Evolutionary conservation across 2,797 vertebrate species (phyloP).

Genomic region (Corythornis leucogaster): DNA sequence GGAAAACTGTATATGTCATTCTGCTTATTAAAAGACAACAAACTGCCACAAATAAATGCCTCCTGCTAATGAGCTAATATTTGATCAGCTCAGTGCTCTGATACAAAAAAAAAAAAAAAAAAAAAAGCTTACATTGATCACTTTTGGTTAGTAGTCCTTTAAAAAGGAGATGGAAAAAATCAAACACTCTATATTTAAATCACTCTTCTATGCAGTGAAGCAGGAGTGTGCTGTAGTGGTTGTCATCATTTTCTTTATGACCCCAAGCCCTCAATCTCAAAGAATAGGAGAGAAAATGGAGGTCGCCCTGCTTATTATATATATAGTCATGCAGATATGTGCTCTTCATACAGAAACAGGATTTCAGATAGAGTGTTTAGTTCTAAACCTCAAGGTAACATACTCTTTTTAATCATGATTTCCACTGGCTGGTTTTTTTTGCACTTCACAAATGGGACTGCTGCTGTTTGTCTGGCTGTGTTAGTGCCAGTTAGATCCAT

Average conservation of each 20-base stretch:
- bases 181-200: background rate
- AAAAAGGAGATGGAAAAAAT: background rate
- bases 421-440: background rate
- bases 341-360: background rate
- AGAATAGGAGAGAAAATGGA: slow-evolving; percentile 4
- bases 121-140: background rate
- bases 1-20: slow-evolving; percentile 4
- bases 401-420: background rate
- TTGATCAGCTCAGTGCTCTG: slow-evolving; percentile 9
- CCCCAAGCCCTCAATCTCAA: background rate
- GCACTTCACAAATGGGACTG: background rate
- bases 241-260: background rate
- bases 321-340: background rate
- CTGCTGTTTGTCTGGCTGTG: background rate
- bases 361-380: background rate
- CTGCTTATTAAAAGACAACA: slow-evolving; percentile 52
- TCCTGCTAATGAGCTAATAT: slow-evolving; percentile 14
- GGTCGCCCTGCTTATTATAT: background rate
- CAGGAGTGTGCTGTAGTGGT: background rate
- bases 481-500: background rate
- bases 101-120: background rate
- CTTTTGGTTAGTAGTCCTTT: background rate
- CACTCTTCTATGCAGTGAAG: background rate
- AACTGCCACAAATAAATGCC: slow-evolving; percentile 39
- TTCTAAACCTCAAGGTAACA: background rate